Base-by-base conservation (phyloP, 2,888 invertebrate genomes). In the Steinernema carpocapsae region DNA sequence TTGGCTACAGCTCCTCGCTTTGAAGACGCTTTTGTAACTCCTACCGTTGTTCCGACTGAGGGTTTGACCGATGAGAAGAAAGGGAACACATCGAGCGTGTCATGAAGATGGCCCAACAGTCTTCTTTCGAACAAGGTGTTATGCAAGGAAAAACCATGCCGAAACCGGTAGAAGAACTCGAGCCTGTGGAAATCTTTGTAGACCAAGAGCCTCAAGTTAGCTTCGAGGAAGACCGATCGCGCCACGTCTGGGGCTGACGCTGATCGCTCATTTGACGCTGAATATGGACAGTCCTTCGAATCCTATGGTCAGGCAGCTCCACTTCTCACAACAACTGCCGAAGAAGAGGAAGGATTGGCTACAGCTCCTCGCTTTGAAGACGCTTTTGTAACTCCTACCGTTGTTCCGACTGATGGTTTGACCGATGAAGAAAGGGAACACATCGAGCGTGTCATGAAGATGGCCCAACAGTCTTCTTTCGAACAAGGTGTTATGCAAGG, bases 51-150 rank as follows among this genome's bases (percentile, higher is more conserved):
- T 24, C 72, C 70, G 22, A 72, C 10, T 10, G 72, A 72, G 17
- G 22, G 10, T 4, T 56, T 81, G n/a, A 80, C 80, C 22, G 76
- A n/a, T n/a, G 79, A 74, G 78, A 80, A 73, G 80, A 80, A 46
- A 70, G 80, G 17, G 78, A 74, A n/a, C 80, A 80, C 71, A 80
- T 80, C 52, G 77, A 73, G 1, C 42, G 52, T 12, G 80, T 80
- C 46, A 74, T 76, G 46, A 43, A 72, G 32, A 71, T 80, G 64
- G 79, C 80, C 10, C 74, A 77, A 29, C 75, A 78, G 59, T 71
- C 71, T 4, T 73, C 76, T 0, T 74, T 78, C 29, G 74, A 74
- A n/a, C n/a, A n/a, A n/a, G n/a, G n/a, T n/a, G n/a, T n/a, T n/a
- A n/a, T n/a, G n/a, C n/a, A n/a, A n/a, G n/a, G n/a, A 26, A 24